Base-by-base conservation (phyloP, 2,797 vertebrate genomes). In the Cercopithecus neglectus region DNA sequence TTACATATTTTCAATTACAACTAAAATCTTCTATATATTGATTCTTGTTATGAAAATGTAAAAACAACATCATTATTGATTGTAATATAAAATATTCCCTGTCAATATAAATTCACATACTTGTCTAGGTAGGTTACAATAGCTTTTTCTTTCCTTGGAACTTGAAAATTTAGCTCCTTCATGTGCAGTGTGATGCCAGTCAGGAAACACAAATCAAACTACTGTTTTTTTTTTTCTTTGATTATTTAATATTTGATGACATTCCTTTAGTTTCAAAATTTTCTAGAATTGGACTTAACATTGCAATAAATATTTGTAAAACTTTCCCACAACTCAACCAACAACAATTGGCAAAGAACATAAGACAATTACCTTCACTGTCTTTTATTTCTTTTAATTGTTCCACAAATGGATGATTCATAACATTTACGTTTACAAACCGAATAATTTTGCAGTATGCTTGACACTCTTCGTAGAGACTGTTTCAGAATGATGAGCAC, bases 151-250 rank as follows among this genome's bases (percentile, higher is more conserved):
- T 72, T 94, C 11, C 44, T 75, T 70, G 48, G 26, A 89, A 74
- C 24, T 94, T 95, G 92, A 84, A 94, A 88, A 85, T 41, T 30
- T 76, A 70, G 4, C 26, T 93, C 26, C 4, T 70, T 96, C n/a
- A 53, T 76, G 67, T 75, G 22, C 64, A 91, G 19, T 67, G 50
- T n/a, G n/a, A 75, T 30, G 64, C 30, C 36, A 70, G 70, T 88
- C 16, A 96, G 26, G 28, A 75, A 92, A 84, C 11, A 78, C 17
- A 50, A 48, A 55, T 79, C 50, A 79, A 36, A 82, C 6, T 48
- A 28, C 10, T 64, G 8, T 6, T 11, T 70, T 36, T n/a, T n/a
- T 50, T 46, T 80, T 72, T 72, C 89, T 91, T 81, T 93, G 36
- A 79, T 64, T 64, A 67, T 74, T 82, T 5, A 21, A 36, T 80